phyloP scores from a whole-genome alignment of 2,797 vertebrate genomes.

The Enteromius thamalakanensis region DNA sequence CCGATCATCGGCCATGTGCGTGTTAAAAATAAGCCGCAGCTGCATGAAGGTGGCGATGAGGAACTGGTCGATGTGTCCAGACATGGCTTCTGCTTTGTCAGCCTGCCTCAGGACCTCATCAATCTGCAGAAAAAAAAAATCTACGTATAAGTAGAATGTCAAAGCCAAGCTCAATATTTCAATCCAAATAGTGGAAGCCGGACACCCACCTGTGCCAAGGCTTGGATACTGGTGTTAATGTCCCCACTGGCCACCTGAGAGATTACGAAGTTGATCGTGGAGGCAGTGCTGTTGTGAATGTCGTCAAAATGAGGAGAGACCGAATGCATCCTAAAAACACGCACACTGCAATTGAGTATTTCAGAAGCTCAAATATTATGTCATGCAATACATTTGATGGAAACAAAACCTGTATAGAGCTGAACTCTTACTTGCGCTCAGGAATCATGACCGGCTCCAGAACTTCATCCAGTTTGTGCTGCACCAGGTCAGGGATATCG shows the following conservation, averaged over 20 bases:
- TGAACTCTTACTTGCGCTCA: slow-evolving; percentile 87
- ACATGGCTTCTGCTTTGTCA: slow-evolving; percentile 97
- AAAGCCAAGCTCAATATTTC: too few species aligned
- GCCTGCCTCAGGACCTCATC: slow-evolving; percentile 95
- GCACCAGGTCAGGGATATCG: slow-evolving; percentile 95
- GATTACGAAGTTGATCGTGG: slow-evolving; percentile 98
- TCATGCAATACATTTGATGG: neutral
- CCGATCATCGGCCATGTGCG: slow-evolving; percentile 95
- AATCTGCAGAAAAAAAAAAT: slow-evolving; percentile 76
- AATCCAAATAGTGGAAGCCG: neutral
- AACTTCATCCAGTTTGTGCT: slow-evolving; percentile 96
- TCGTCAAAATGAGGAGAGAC: slow-evolving; percentile 96
- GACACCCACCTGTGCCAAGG: slow-evolving; percentile 88
- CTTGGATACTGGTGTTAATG: slow-evolving; percentile 97
- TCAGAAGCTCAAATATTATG: neutral
- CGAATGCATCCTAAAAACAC: slow-evolving; percentile 82
- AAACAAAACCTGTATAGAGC: neutral
- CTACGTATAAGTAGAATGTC: too few species aligned
- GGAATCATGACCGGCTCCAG: slow-evolving; percentile 95
- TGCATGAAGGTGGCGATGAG: slow-evolving; percentile 98
- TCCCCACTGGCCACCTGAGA: slow-evolving; percentile 97
- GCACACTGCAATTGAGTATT: neutral
- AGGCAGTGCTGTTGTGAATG: slow-evolving; percentile 95
- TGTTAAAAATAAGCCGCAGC: slow-evolving; percentile 94
- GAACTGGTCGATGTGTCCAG: slow-evolving; percentile 98